Evolutionary conservation across 2,113 vertebrate species (phyloP).

Genomic region (Pyrgilauda ruficollis): DNA sequence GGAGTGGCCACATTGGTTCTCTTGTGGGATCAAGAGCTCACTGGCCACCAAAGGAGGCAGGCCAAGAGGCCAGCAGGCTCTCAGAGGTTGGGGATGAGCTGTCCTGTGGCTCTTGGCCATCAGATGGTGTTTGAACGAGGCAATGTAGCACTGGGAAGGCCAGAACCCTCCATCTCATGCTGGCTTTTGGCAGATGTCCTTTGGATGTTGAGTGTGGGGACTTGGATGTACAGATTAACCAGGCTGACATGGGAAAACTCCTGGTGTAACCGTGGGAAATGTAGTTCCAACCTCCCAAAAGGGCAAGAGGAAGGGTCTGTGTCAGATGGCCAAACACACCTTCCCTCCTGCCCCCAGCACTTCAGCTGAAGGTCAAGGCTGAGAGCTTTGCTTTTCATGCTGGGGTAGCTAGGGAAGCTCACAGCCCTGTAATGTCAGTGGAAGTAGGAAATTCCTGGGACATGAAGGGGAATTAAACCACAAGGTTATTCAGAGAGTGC

Average conservation of each 20-base stretch:
- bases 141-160: neutral
- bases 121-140: neutral
- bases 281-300: neutral
- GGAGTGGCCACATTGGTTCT: neutral
- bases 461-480: neutral
- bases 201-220: neutral
- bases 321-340: neutral
- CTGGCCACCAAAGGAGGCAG: neutral
- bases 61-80: neutral
- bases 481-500: neutral
- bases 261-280: neutral
- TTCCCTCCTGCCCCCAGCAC: neutral
- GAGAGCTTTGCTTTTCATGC: neutral
- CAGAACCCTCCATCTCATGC: neutral
- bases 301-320: rapidly evolving
- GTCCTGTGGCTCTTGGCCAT: neutral
- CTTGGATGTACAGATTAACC: neutral
- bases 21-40: neutral
- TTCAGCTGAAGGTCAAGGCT: neutral
- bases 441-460: neutral
- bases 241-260: neutral
- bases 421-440: neutral
- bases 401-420: neutral
- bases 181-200: neutral
- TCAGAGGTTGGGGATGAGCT: neutral